Evolutionary conservation across 2,113 vertebrate genomes (phyloP).

Genomic region (Xiphophorus hellerii): DNA sequence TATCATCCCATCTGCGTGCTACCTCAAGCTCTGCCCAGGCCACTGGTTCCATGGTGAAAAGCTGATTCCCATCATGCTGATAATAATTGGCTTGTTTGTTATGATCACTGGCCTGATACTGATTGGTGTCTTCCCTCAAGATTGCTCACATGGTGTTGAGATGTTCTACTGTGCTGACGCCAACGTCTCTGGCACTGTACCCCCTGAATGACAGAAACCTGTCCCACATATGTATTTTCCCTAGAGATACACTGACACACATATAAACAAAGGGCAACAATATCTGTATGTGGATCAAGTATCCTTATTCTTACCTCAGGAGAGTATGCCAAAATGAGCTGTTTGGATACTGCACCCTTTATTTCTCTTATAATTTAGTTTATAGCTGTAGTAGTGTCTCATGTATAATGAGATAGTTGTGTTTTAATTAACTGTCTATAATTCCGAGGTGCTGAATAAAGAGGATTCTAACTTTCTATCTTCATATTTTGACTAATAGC

Average conservation of each 20-base stretch:
- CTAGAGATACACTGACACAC: neutral
- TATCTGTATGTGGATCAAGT: neutral
- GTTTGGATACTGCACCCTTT: neutral
- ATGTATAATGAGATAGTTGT: neutral
- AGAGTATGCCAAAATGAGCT: neutral
- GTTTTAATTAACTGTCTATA: neutral
- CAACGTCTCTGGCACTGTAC: slow-evolving; percentile 80
- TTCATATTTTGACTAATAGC: neutral
- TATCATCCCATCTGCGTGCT: slow-evolving; percentile 93
- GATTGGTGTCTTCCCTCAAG: slow-evolving; percentile 83
- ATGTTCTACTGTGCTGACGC: slow-evolving; percentile 89
- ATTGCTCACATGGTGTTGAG: slow-evolving; percentile 91
- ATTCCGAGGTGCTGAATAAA: neutral
- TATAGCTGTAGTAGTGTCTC: neutral
- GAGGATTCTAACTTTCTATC: neutral
- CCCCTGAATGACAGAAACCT: slow-evolving; percentile 34
- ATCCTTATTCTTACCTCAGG: neutral
- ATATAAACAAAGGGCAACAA: neutral
- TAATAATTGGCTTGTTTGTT: slow-evolving; percentile 84
- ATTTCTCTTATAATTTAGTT: neutral
- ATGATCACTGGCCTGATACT: slow-evolving; percentile 88
- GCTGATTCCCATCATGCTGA: slow-evolving; percentile 81
- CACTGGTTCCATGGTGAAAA: slow-evolving; percentile 86
- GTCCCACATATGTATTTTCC: neutral
- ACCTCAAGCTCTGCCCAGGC: slow-evolving; percentile 86